Percentiles rank a stretch among this genome's conserved stretches.
Evolutionary conservation across 2,113 vertebrate genomes (phyloP).

Genomic region (Corythornis cristatus): DNA sequence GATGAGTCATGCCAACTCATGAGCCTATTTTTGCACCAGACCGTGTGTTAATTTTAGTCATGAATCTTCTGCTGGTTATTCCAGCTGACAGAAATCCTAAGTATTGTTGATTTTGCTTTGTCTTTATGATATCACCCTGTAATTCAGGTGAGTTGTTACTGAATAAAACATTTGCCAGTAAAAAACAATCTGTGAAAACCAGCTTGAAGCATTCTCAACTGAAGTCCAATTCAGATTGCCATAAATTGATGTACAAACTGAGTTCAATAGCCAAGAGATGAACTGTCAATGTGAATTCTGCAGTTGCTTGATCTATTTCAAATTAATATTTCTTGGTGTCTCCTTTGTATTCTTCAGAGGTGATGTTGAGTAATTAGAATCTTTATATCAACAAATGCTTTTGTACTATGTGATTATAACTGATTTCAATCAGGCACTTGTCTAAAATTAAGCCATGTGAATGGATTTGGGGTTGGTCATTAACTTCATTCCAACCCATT

Average conservation of each 20-base stretch:
- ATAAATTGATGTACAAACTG: not conserved
- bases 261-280: not conserved
- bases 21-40: slow-evolving; percentile 6
- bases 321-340: not conserved
- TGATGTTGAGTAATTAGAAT: not conserved
- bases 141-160: slow-evolving; percentile 20
- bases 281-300: not conserved
- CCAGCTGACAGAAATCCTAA: slow-evolving; percentile 6
- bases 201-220: not conserved
- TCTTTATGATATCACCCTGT: not conserved
- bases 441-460: slow-evolving; percentile 27
- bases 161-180: not conserved
- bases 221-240: slow-evolving; percentile 20
- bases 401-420: not conserved
- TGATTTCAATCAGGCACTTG: slow-evolving; percentile 18
- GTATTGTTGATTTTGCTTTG: slow-evolving; percentile 10
- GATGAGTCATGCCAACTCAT: not conserved
- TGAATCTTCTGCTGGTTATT: slow-evolving; percentile 9
- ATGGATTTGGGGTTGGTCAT: not conserved
- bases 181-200: not conserved
- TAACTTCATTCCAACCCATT: not conserved
- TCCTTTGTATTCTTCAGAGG: not conserved
- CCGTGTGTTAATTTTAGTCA: slow-evolving; percentile 22
- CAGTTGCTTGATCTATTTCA: slow-evolving; percentile 35
- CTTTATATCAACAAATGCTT: slow-evolving; percentile 3